Conservation (phyloP, 1,140 invertebrate genomes). For the Halictus rubicundus region DNA sequence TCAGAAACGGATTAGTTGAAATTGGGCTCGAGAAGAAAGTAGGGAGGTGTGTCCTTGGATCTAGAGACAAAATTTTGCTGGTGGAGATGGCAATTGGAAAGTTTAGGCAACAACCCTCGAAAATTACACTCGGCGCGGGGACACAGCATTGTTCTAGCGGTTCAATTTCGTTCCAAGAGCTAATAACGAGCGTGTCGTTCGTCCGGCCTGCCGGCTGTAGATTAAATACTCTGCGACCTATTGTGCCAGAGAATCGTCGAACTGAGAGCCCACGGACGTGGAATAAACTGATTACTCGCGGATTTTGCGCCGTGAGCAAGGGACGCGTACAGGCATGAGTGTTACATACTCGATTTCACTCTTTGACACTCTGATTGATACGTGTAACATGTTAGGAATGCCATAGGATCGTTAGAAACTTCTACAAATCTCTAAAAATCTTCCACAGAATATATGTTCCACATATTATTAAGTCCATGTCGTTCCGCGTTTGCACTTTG, state of each 20-base stretch:
- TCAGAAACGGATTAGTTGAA: no score
- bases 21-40: no score
- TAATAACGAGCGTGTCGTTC: constrained; percentile 15
- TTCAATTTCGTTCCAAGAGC: neutral
- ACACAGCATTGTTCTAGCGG: neutral
- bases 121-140: neutral
- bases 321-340: neutral
- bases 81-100: neutral
- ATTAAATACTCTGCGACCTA: constrained; percentile 4
- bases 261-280: neutral
- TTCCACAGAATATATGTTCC: no score
- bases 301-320: neutral
- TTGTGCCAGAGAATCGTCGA: neutral
- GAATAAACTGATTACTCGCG: neutral
- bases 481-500: no score
- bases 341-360: neutral
- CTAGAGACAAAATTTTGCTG: no score
- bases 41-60: no score
- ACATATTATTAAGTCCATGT: no score
- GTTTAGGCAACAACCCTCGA: neutral
- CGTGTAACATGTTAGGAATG: neutral
- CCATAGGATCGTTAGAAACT: no score
- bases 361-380: neutral
- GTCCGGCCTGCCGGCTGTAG: neutral
- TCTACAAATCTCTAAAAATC: no score